phyloP scores from a whole-genome alignment of 2,888 invertebrate species.

The Cataglyphis livida region DNA sequence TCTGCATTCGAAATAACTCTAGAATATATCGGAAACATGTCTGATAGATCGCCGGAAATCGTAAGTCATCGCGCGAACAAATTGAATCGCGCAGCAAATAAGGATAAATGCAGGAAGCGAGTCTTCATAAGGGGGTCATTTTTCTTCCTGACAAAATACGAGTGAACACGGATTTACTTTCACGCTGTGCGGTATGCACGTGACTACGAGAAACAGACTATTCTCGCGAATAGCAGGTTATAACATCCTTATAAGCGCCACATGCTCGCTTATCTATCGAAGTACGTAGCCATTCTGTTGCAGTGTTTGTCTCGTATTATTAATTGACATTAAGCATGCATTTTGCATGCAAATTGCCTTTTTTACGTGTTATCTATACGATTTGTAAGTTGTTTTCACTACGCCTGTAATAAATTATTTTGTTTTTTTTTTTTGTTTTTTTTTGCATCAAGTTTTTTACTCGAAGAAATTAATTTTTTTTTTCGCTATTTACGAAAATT shows the following conservation, averaged over 20 bases:
- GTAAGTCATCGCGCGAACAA: constrained; percentile 42
- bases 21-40: constrained; percentile 6
- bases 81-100: constrained; percentile 46
- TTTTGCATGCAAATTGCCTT: constrained; percentile 39
- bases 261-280: constrained; percentile 41
- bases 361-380: background rate
- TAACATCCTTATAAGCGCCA: constrained; percentile 28
- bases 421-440: too few species aligned
- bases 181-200: constrained; percentile 13
- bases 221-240: constrained; percentile 5
- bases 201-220: constrained; percentile 32
- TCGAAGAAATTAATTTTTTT: background rate
- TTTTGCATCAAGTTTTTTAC: background rate
- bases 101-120: constrained; percentile 39
- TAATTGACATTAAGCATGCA: constrained; percentile 12
- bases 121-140: constrained; percentile 21
- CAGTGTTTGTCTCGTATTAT: background rate
- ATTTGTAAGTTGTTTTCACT: background rate
- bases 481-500: background rate
- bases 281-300: constrained; percentile 3
- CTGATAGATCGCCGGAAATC: constrained; percentile 47
- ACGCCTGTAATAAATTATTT: background rate
- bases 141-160: constrained; percentile 22
- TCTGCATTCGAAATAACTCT: background rate
- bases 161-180: constrained; percentile 41